These are phyloP conservation scores for Pelecanus crispus DNA, from an alignment of 2,113 vertebrate genomes.

Conservation along the genomic window DNA sequence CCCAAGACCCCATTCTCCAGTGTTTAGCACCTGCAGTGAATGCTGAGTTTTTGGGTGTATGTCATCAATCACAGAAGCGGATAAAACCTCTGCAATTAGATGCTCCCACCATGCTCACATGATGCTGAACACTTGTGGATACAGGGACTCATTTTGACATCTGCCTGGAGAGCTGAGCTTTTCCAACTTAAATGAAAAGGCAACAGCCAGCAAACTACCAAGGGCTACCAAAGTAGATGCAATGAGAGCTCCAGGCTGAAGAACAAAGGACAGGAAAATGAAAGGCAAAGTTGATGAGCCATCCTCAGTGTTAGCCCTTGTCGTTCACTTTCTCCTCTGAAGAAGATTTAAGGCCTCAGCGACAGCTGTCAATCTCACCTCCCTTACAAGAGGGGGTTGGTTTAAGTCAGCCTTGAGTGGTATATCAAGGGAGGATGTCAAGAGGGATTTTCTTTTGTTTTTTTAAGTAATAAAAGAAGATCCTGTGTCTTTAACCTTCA, in stretches of 20 bases:
- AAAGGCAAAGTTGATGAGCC: slow-evolving; percentile 8
- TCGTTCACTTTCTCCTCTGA: background rate
- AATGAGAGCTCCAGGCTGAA: background rate
- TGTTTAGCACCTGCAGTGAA: background rate
- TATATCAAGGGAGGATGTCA: background rate
- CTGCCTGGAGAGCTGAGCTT: background rate
- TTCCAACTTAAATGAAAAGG: background rate
- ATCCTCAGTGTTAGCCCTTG: background rate
- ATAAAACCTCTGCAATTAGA: background rate
- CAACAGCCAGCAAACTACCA: background rate
- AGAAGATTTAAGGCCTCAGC: background rate
- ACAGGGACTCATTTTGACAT: background rate
- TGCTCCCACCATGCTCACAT: background rate
- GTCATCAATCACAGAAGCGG: background rate
- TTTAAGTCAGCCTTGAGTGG: background rate
- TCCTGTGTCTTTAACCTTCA: slow-evolving; percentile 61
- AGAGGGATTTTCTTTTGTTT: background rate
- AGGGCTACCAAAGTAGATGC: background rate
- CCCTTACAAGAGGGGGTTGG: background rate
- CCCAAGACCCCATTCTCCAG: background rate
- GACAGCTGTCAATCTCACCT: background rate
- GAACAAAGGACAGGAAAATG: slow-evolving; percentile 5
- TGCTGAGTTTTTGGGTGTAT: background rate
- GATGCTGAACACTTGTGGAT: background rate
- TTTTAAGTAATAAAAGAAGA: slow-evolving; percentile 39